Evolutionary conservation across 2,113 vertebrate species (phyloP), one percentile per base, ranked within the genome.

Genomic region (Castor canadensis): DNA sequence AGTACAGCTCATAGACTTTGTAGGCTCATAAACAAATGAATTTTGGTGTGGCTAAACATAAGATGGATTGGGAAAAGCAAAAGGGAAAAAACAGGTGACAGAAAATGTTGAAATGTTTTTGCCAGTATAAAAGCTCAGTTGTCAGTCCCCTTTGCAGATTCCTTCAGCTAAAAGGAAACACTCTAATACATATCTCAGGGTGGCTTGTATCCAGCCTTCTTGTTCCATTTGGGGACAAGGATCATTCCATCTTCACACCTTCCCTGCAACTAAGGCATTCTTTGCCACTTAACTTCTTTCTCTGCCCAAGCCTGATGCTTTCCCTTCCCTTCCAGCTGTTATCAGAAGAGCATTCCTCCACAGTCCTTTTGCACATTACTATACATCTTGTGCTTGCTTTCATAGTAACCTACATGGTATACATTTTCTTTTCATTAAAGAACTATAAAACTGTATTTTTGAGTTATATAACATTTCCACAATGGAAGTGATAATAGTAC

Each of bases 21-120:
- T 1, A 54, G 16, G 47, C 52, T 90, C 35, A 90, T 64, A 88
- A 92, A 35, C 13, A 77, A 66, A 9, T 94, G 54, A 60, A 85
- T 54, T 72, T 80, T 86, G 82, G 32, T 32, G 73, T 19, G 82
- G 40, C 7, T 93, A 32, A 89, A 66, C 20, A 45, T 8, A 82
- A 43, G 40, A 77, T 77, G 22, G 2, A 43, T 93, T 87, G 4
- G 71, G 89, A 94, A 32, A 86, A 13, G 19, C 28, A 75, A 84
- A 30, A 86, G 20, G 84, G 8, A 2, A 94, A 28, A 93, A 88
- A 72, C 40, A 45, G 56, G 64, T 92, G 69, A 92, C 38, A 88
- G 35, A 58, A 72, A 91, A 62, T 94, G 58, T 19, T 66, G 32
- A 80, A 64, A 40, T 69, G 28, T 12, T 81, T 89, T 86, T 47